A percentile compares a stretch with the other conserved stretches of the same genome.
phyloP scores from a whole-genome alignment of 1,140 invertebrate genomes.

The Meloidogyne floridensis region DNA sequence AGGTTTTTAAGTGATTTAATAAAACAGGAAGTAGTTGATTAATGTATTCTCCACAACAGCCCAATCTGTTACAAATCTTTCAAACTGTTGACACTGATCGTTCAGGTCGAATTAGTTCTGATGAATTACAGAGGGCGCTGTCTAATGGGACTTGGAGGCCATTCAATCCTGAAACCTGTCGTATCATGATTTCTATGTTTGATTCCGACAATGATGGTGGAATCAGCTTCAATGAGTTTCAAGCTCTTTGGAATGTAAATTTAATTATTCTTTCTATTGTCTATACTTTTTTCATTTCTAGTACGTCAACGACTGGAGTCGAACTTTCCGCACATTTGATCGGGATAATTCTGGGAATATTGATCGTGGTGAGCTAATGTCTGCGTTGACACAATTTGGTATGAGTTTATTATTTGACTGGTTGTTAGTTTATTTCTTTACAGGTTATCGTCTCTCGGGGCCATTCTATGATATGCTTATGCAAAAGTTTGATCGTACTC shows the following conservation, averaged over 20 bases:
- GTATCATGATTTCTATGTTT: conserved; percentile 90
- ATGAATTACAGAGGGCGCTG: conserved; percentile 41
- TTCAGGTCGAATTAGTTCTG: conserved; percentile 39
- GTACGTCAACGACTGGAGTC: conserved; percentile 89
- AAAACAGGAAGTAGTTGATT: not conserved
- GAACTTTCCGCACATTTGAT: conserved; percentile 91
- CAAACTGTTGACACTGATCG: conserved; percentile 38
- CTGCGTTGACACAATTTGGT: conserved; percentile 87
- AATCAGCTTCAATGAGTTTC: conserved; percentile 23
- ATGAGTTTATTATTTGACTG: conserved; percentile 35
- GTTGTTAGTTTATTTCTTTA: conserved; percentile 18
- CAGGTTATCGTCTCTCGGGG: conserved; percentile 78
- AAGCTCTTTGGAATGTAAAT: conserved; percentile 34
- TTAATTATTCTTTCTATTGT: conserved; percentile 75
- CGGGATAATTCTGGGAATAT: conserved; percentile 91
- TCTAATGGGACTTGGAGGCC: conserved; percentile 97
- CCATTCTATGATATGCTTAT: conserved; percentile 80
- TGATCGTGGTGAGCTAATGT: conserved; percentile 83
- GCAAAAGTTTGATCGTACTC: conserved; percentile 88
- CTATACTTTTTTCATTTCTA: conserved; percentile 66
- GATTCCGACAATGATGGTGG: conserved; percentile 50
- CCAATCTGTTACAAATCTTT: conserved; percentile 34
- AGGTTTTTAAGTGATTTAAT: too few species aligned
- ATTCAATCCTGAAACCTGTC: conserved; percentile 94
- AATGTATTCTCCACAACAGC: conserved; percentile 23